Conservation (phyloP, 2,888 invertebrate genomes). For the Venusia cambrica region DNA sequence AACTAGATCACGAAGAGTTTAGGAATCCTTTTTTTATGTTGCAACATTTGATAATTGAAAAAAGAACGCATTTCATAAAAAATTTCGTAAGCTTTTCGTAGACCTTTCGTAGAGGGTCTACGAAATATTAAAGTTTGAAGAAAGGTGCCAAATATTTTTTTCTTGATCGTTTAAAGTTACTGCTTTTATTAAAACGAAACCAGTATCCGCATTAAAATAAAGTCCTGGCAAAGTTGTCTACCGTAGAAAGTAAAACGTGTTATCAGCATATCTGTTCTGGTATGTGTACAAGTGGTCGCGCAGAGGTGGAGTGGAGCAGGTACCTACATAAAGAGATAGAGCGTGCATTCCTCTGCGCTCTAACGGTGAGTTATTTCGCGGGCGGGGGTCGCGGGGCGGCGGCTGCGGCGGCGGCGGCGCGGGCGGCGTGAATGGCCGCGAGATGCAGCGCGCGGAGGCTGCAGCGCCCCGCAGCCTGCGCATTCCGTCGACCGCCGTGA, state of each 20-base stretch:
- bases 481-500: constrained; percentile 60
- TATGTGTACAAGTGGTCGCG: constrained; percentile 20
- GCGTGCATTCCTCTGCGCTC: constrained; percentile 70
- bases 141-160: neutral
- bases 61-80: neutral
- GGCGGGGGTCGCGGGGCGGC: constrained; percentile 34
- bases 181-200: constrained; percentile 14
- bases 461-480: constrained; percentile 57
- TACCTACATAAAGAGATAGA: constrained; percentile 65
- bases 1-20: too few relatives aligned
- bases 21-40: too few relatives aligned
- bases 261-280: constrained; percentile 26
- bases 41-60: too few relatives aligned
- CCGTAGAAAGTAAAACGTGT: constrained; percentile 26
- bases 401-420: constrained; percentile 6
- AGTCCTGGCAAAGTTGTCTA: constrained; percentile 24
- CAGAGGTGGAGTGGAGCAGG: constrained; percentile 37
- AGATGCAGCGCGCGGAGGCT: constrained; percentile 69
- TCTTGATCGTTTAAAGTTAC: constrained; percentile 1
- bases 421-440: constrained; percentile 74
- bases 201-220: constrained; percentile 13
- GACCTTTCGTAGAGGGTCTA: constrained; percentile 21
- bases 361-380: constrained; percentile 79
- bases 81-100: constrained; percentile 17
- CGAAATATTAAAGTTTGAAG: constrained; percentile 5